Conservation (phyloP, 53 echinoderm and acorn worm genomes). For the Temnopleurus reevesii region DNA sequence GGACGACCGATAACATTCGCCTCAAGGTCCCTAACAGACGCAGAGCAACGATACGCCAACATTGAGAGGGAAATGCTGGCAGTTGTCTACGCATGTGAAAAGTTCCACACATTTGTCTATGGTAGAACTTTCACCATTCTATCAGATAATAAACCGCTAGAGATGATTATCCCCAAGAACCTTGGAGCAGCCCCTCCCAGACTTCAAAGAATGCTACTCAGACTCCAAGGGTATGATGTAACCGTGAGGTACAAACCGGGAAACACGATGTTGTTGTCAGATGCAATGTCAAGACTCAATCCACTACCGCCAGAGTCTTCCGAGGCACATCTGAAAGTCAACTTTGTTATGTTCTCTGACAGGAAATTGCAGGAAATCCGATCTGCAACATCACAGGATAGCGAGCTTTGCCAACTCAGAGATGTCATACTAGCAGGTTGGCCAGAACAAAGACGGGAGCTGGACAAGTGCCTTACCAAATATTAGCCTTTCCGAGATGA, state of each 20-base stretch:
- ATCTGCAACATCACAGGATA: conserved; percentile 56
- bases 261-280: conserved; percentile 69
- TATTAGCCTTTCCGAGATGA: conserved; percentile 70
- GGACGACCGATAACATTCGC: not conserved
- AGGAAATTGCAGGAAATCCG: conserved; percentile 35
- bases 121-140: conserved; percentile 68
- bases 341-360: conserved; percentile 71
- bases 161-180: conserved; percentile 76
- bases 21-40: not conserved
- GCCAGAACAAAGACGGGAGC: conserved; percentile 60
- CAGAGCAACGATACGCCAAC: conserved; percentile 5
- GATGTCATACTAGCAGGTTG: conserved; percentile 64
- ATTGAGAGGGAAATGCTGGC: conserved; percentile 69
- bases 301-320: conserved; percentile 16
- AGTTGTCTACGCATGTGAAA: conserved; percentile 36
- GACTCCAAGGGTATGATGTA: conserved; percentile 67
- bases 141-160: conserved; percentile 80
- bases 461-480: conserved; percentile 51
- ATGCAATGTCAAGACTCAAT: conserved; percentile 74
- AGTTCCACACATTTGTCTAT: conserved; percentile 79
- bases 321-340: conserved; percentile 26
- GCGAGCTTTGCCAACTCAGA: conserved; percentile 57
- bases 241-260: conserved; percentile 66
- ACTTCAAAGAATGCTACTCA: conserved; percentile 65
- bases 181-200: conserved; percentile 68